Conservation (phyloP, 2,113 vertebrate genomes). For the Seriola aureovittata region DNA sequence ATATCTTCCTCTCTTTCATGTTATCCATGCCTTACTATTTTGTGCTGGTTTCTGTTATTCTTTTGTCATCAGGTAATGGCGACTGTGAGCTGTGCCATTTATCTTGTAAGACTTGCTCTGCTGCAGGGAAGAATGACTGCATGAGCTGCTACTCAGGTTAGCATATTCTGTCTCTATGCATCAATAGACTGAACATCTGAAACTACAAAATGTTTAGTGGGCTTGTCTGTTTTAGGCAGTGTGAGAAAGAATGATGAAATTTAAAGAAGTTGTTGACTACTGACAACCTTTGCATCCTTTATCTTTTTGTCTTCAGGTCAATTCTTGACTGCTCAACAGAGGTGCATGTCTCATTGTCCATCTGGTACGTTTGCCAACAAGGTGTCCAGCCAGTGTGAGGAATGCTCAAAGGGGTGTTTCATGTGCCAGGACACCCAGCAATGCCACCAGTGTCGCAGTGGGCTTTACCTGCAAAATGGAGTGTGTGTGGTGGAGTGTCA, state of each 20-base stretch:
- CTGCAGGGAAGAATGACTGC: conserved; percentile 74
- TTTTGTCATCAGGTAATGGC: conserved; percentile 44
- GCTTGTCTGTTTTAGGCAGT: background rate
- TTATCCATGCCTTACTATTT: background rate
- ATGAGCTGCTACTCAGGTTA: conserved; percentile 88
- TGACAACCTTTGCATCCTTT: background rate
- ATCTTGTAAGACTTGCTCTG: conserved; percentile 87
- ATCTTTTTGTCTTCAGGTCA: conserved; percentile 66
- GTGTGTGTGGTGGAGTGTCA: conserved; percentile 86
- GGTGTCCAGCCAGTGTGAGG: conserved; percentile 85
- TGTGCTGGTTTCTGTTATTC: conserved; percentile 9
- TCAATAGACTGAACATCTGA: background rate
- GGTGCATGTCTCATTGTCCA: conserved; percentile 85
- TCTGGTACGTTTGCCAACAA: conserved; percentile 83
- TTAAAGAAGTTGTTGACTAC: background rate
- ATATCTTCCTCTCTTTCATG: background rate
- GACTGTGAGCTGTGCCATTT: conserved; percentile 80
- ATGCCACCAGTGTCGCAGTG: conserved; percentile 85
- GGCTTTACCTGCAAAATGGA: conserved; percentile 86
- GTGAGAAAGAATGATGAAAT: background rate
- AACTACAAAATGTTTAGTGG: background rate
- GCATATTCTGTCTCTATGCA: background rate
- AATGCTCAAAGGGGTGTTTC: conserved; percentile 84
- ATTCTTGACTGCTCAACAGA: conserved; percentile 81
- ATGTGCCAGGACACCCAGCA: conserved; percentile 76